Base-by-base conservation (phyloP, 2,113 vertebrate genomes). In the Sceloporus tristichus region DNA sequence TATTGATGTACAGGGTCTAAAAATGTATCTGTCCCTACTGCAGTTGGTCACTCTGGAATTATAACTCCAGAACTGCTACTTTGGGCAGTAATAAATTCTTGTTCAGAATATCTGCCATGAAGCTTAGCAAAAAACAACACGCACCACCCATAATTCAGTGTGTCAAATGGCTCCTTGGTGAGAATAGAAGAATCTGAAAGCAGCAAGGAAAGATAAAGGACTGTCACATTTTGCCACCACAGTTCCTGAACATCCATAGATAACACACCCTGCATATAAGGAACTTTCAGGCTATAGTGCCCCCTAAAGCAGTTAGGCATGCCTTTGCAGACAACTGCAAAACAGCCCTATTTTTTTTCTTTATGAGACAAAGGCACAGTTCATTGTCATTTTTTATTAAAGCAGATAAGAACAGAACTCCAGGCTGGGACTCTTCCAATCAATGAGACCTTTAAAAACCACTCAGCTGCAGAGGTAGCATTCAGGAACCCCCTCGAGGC, bases 331-430 rank as follows among this genome's bases (percentile, higher is more conserved):
- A 87, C 34, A 90, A 40, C 3, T 91, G 71, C 86, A 29, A 62
- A 85, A 82, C 89, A 75, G 92, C 89, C 85, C 94, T 92, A 85
- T 80, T 92, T 96, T 87, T 62, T 62, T 88, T 87, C 91, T 93
- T 87, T 59, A 92, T 79, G 93, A 87, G 27, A 92, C 93, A 95
- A 91, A 85, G 91, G 85, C 88, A 93, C 82, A 93, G 95, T 96
- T 96, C 93, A 92, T 93, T 95, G 93, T 94, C 89, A 94, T 95
- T 97, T 96, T 96, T 95, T 95, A 95, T 96, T 96, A 96, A 93
- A 96, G 88, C 82, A 94, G 95, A 94, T 96, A 97, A 95, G 93
- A 95, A 95, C 83, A 90, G 86, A 54, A 92, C 93, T 94, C 84
- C 88, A 93, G 94, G 95, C 95, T 96, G 91, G 96, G 96, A 96